Evolutionary conservation across 2,113 vertebrate genomes (phyloP).

Genomic region (Coturnix japonica): DNA sequence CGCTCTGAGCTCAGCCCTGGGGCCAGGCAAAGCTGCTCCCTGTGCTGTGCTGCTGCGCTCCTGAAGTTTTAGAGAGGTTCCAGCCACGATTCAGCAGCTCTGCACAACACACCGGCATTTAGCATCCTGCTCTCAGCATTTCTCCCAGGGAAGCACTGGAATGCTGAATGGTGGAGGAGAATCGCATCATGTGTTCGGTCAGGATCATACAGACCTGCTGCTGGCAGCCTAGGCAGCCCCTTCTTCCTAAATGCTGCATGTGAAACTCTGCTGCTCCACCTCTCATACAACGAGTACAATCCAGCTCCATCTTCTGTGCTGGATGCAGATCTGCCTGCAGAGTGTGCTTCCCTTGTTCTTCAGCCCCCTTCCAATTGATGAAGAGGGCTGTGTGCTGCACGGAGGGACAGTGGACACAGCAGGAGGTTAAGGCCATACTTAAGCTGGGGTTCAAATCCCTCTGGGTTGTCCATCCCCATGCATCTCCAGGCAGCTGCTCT

Average conservation of each 20-base stretch:
- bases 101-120: neutral
- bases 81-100: neutral
- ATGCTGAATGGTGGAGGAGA: conserved; percentile 28
- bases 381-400: neutral
- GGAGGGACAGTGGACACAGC: neutral
- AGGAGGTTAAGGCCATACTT: neutral
- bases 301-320: neutral
- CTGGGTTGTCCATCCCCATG: neutral
- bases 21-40: neutral
- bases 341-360: neutral
- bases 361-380: neutral
- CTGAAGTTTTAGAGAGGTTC: conserved; percentile 26
- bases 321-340: neutral
- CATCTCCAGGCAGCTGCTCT: neutral
- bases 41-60: neutral
- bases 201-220: neutral
- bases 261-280: neutral
- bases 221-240: neutral
- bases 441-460: neutral
- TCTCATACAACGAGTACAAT: neutral
- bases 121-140: neutral
- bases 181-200: neutral
- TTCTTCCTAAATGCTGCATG: neutral
- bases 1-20: neutral
- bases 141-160: conserved; percentile 11